phyloP scores from a whole-genome alignment of 2,113 vertebrate species.

The Oenanthe oenanthe region DNA sequence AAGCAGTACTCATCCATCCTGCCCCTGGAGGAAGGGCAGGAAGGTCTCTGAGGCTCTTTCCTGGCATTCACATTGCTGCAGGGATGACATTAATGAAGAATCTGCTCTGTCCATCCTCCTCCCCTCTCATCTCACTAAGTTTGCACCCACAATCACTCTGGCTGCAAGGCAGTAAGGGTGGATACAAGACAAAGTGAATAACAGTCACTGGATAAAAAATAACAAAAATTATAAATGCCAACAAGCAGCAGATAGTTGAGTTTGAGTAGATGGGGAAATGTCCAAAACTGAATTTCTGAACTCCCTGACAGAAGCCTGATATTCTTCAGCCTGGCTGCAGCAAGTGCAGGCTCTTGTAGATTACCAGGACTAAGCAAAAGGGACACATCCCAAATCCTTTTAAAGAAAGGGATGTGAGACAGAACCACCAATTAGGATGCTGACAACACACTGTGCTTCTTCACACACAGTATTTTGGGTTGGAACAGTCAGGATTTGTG shows the following conservation, averaged over 20 bases:
- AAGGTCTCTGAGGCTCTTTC: not conserved
- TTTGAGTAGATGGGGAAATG: not conserved
- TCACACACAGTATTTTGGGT: not conserved
- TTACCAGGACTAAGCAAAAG: not conserved
- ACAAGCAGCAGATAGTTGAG: not conserved
- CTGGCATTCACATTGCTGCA: not conserved
- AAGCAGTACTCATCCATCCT: not conserved
- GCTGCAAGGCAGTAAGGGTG: not conserved
- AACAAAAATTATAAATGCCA: not conserved
- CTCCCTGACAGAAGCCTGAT: not conserved
- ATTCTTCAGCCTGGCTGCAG: not conserved
- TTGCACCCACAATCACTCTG: not conserved
- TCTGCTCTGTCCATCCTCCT: not conserved
- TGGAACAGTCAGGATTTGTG: not conserved
- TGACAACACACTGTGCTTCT: not conserved
- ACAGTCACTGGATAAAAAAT: not conserved
- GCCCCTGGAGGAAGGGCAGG: not conserved
- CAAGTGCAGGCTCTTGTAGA: not conserved
- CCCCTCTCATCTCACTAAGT: not conserved
- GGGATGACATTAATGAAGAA: not conserved
- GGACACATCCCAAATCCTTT: not conserved
- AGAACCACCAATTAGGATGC: not conserved
- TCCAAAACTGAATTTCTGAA: not conserved
- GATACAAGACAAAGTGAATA: not conserved
- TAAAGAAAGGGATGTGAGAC: not conserved